Percentiles rank a stretch among this genome's conserved stretches.
Conservation (phyloP, 2,888 invertebrate species). For the Catocala nupta region DNA sequence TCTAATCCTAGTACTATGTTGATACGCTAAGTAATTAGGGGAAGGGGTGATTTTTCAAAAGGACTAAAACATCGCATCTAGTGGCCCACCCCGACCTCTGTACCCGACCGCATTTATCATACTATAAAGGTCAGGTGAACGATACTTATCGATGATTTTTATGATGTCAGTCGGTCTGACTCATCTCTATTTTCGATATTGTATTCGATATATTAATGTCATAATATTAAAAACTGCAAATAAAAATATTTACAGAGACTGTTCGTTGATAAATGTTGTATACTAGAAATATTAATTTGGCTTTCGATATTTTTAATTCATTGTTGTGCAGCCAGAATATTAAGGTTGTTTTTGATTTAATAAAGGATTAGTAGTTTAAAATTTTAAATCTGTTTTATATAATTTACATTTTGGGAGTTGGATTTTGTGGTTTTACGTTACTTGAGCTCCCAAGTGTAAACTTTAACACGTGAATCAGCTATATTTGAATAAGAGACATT, state of each 20-base stretch:
- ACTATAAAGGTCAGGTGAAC: conserved; percentile 76
- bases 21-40: too few relatives aligned
- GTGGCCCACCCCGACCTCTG: conserved; percentile 71
- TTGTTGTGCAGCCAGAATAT: background rate
- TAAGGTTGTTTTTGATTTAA: conserved; percentile 10
- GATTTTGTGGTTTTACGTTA: too few relatives aligned
- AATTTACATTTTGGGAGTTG: background rate
- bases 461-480: too few relatives aligned
- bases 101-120: conserved; percentile 76
- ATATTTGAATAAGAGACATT: too few relatives aligned
- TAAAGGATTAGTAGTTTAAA: background rate
- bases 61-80: conserved; percentile 37
- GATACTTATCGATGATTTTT: conserved; percentile 76
- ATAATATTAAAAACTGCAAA: conserved; percentile 41
- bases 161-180: conserved; percentile 78
- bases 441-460: too few relatives aligned
- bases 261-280: conserved; percentile 36
- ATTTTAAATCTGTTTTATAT: too few relatives aligned
- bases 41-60: conserved; percentile 1
- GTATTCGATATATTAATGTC: conserved; percentile 45
- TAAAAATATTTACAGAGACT: conserved; percentile 12
- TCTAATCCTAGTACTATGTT: too few relatives aligned
- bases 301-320: background rate
- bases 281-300: conserved; percentile 30
- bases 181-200: conserved; percentile 69